Percentiles rank a stretch among this genome's conserved stretches.
These are phyloP conservation scores for Strigamia maritima DNA, from an alignment of 2,888 invertebrate species.

Conservation along the genomic window DNA sequence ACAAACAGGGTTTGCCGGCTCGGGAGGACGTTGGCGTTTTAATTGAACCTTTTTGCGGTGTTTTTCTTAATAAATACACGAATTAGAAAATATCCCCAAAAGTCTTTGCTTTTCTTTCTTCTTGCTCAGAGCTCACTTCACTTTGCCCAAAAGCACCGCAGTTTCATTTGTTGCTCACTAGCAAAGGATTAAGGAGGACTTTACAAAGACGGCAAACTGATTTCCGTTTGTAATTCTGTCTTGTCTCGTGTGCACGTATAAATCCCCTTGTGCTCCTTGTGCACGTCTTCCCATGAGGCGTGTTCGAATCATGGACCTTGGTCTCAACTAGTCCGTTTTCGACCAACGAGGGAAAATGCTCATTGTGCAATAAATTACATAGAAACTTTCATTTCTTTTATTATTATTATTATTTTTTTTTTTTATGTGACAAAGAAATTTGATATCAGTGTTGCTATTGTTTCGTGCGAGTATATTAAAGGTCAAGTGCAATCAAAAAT, in stretches of 20 bases:
- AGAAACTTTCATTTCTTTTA: not conserved
- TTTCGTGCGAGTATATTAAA: too few relatives aligned
- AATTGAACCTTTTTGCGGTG: constrained; percentile 12
- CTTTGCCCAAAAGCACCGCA: not conserved
- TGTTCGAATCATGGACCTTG: not conserved
- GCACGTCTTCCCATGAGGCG: constrained; percentile 2
- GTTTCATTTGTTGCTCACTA: constrained; percentile 15
- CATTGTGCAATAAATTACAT: not conserved
- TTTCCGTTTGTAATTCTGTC: constrained; percentile 15
- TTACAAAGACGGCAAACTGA: constrained; percentile 15
- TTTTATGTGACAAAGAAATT: not conserved
- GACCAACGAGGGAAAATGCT: too few relatives aligned
- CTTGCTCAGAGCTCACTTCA: not conserved
- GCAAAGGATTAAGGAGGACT: constrained; percentile 2
- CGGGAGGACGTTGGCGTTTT: not conserved
- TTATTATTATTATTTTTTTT: not conserved
- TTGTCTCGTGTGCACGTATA: constrained; percentile 5
- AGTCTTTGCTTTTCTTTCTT: not conserved
- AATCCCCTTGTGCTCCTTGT: constrained; percentile 4
- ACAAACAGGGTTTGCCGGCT: not conserved
- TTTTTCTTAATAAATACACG: constrained; percentile 12
- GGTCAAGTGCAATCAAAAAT: too few relatives aligned
- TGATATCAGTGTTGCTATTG: too few relatives aligned
- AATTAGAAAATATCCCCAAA: constrained; percentile 4
- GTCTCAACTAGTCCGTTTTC: not conserved